These are phyloP conservation scores for Pseudococcus viburni DNA, from an alignment of 2,888 invertebrate genomes.

Conservation along the genomic window DNA sequence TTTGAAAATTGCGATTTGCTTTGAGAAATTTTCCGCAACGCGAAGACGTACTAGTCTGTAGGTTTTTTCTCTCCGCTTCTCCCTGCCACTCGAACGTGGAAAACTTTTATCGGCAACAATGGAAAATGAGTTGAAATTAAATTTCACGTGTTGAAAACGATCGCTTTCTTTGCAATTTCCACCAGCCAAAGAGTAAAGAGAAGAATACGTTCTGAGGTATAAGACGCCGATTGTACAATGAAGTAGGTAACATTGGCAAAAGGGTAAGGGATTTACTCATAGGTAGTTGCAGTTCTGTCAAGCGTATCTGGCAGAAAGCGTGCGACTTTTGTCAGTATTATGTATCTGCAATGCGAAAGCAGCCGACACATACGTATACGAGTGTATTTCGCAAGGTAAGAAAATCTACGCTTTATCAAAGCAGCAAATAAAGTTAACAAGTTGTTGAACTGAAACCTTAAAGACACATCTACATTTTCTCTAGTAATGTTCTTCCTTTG, in stretches of 20 bases:
- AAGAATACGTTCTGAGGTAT: not conserved
- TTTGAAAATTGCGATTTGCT: conserved; percentile 32
- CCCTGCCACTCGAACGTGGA: not conserved
- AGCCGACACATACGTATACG: conserved; percentile 28
- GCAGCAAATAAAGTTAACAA: conserved; percentile 61
- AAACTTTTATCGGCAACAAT: conserved; percentile 53
- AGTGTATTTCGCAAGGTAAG: conserved; percentile 20
- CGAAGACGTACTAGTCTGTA: not conserved
- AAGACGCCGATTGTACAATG: not conserved
- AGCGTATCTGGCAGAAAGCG: conserved; percentile 11
- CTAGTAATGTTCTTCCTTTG: conserved; percentile 59
- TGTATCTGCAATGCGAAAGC: conserved; percentile 47
- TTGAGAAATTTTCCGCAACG: conserved; percentile 15
- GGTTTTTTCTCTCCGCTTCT: not conserved
- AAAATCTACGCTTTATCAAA: conserved; percentile 48
- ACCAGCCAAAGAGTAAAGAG: not conserved
- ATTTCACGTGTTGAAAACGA: conserved; percentile 50
- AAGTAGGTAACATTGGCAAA: not conserved
- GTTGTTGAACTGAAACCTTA: conserved; percentile 58
- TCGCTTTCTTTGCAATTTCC: conserved; percentile 23
- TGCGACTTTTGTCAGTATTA: conserved; percentile 44
- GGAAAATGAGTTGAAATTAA: conserved; percentile 36
- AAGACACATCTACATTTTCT: conserved; percentile 41
- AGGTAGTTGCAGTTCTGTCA: conserved; percentile 8
- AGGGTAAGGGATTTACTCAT: not conserved